Evolutionary conservation across 2,797 vertebrate genomes (phyloP).

Genomic region (Sebastes miniatus): DNA sequence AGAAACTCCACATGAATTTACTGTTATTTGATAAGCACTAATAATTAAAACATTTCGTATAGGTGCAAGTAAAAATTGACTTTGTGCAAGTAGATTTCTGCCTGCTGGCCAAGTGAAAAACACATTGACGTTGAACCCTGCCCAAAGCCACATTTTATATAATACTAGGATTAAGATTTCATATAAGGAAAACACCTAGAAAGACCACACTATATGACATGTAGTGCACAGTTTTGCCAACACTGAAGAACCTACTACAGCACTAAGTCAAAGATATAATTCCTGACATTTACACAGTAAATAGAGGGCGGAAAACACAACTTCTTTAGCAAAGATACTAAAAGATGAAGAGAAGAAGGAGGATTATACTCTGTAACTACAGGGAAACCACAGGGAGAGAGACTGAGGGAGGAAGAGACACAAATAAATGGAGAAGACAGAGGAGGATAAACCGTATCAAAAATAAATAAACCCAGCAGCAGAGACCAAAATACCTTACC

Average conservation of each 20-base stretch:
- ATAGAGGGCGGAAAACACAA: background rate
- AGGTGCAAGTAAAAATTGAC: no score
- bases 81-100: no score
- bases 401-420: background rate
- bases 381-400: background rate
- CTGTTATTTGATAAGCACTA: no score
- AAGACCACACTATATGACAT: background rate
- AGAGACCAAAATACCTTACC: slow-evolving; percentile 74
- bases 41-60: no score
- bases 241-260: no score
- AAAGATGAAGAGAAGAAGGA: background rate
- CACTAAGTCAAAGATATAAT: background rate
- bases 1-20: no score
- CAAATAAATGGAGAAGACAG: background rate
- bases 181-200: background rate
- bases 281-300: background rate
- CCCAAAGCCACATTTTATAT: background rate
- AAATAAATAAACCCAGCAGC: slow-evolving; percentile 45
- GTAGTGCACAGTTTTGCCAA: background rate
- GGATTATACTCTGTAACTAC: background rate
- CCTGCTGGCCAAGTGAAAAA: no score
- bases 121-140: no score
- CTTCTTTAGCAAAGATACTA: background rate
- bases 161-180: background rate
- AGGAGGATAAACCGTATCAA: slow-evolving; percentile 23